Base-by-base conservation (phyloP, 2,113 vertebrate genomes). In the Actenoides lindsayi region DNA sequence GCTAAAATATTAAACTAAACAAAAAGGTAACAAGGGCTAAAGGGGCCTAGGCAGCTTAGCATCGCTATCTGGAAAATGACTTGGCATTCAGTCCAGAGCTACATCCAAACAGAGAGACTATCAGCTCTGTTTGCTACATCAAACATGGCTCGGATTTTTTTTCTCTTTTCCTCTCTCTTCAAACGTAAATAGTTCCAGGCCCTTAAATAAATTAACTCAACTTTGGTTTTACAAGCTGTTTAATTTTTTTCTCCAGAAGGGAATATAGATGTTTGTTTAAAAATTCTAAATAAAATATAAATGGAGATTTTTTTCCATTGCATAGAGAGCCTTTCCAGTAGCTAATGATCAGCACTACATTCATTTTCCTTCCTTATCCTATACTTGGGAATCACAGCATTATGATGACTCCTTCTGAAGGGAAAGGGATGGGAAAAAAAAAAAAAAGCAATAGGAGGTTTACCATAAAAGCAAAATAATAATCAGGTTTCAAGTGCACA, bases 91-190 rank as follows among this genome's bases (percentile, higher is more conserved):
- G 33, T 77, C 75, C 60, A 74, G 59, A 96, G 92, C 93, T 91
- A 88, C 89, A 76, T 86, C 95, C 77, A 78, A 39, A 56, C 78
- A 81, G 90, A 91, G 46, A 78, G 94, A 93, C 85, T 78, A 97
- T 93, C 77, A 94, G 94, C 90, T 91, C 86, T 94, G 91, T 96
- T 93, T 95, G 81, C 84, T 96, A 86, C 78, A 76, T 94, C 93
- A 75, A 64, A 97, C 86, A 56, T 56, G 39, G 83, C 33, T 81
- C 69, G 53, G 63, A 60, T 60, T 54, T 79, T 83, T 83, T 74
- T 82, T 81, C 50, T 78, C 64, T 83, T 56, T 94, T 94, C 64
- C 80, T 94, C 59, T 54, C 20, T 71, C 41, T 89, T 96, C 89
- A 91, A 93, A 95, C 51, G 54, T 77, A 94, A 96, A 93, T 78